Evolutionary conservation across 2,888 invertebrate species (phyloP).

Genomic region (Nephrotoma flavescens): DNA sequence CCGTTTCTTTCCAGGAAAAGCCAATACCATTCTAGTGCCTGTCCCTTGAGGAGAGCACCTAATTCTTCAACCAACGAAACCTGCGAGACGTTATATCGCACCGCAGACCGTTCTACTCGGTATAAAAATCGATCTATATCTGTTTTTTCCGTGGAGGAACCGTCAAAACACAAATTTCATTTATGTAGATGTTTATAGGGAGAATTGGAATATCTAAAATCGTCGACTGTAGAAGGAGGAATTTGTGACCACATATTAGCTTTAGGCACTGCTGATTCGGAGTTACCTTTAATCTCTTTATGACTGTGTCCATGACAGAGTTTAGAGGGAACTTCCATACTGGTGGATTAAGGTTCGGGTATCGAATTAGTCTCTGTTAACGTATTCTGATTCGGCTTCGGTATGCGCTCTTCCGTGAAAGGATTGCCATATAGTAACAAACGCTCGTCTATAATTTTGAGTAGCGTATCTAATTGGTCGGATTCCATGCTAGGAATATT

Average conservation of each 20-base stretch:
- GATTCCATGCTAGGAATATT: no score
- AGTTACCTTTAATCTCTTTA: neutral
- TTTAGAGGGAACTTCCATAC: no score
- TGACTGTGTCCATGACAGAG: neutral
- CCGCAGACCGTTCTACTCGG: neutral
- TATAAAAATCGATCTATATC: neutral
- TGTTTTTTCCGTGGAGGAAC: neutral
- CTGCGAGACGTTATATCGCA: neutral
- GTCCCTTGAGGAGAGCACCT: neutral
- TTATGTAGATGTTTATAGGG: neutral
- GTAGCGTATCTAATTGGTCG: no score
- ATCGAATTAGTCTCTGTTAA: no score
- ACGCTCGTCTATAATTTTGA: no score
- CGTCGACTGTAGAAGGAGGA: neutral
- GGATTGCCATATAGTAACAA: no score
- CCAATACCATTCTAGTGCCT: neutral
- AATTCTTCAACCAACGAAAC: neutral
- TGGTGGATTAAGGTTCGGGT: no score
- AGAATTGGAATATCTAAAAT: neutral
- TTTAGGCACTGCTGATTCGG: neutral
- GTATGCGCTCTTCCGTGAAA: no score
- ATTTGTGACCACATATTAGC: neutral
- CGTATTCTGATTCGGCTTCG: no score
- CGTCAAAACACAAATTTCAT: neutral
- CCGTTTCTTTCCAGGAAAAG: neutral